Conservation (phyloP, 2,113 vertebrate species). For the Pyxicephalus adspersus region DNA sequence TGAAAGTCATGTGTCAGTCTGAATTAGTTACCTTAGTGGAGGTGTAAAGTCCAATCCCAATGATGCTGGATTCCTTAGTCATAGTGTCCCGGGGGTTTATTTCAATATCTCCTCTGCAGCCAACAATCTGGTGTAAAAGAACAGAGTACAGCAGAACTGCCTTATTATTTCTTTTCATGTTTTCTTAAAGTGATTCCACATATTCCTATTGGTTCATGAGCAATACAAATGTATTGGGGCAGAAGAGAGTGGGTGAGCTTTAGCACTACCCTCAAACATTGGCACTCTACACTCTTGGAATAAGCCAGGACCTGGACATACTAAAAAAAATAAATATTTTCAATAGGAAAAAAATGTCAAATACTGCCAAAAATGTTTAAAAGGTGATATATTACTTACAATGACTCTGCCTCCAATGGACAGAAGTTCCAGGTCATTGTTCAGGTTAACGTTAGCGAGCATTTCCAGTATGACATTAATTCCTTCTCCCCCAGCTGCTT, state of each 20-base stretch:
- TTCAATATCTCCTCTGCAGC: conserved; percentile 82
- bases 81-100: conserved; percentile 89
- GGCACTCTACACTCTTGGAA: too few species aligned
- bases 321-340: too few species aligned
- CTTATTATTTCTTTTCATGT: too few species aligned
- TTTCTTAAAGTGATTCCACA: too few species aligned
- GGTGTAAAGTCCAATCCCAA: conserved; percentile 74
- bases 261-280: too few species aligned
- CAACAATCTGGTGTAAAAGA: conserved; percentile 76
- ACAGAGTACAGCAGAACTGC: not conserved
- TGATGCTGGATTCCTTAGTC: conserved; percentile 83
- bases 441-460: conserved; percentile 91
- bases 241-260: too few species aligned
- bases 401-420: conserved; percentile 76
- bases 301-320: too few species aligned
- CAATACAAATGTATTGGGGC: too few species aligned
- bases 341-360: too few species aligned
- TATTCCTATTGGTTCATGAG: too few species aligned
- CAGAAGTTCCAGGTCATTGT: conserved; percentile 83
- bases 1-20: too few species aligned
- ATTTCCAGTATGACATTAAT: conserved; percentile 90
- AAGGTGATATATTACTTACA: conserved; percentile 69
- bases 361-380: too few species aligned
- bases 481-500: conserved; percentile 71
- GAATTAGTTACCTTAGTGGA: conserved; percentile 77